Percentiles rank a stretch among this genome's conserved stretches.
Evolutionary conservation across 2,113 vertebrate species (phyloP).

Genomic region (Phyllostomus discolor): DNA sequence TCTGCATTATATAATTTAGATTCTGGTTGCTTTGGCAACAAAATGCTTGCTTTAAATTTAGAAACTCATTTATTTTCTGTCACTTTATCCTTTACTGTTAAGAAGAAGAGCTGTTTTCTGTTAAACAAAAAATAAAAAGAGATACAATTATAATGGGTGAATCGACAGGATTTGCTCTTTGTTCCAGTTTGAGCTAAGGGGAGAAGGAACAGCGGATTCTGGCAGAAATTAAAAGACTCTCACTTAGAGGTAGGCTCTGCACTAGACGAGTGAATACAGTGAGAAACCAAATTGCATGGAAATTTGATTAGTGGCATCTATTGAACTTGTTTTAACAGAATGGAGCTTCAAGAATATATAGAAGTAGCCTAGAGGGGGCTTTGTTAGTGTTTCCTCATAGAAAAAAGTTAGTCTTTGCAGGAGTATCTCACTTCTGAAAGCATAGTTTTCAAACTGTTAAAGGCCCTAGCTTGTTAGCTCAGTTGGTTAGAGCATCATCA

Average conservation of each 20-base stretch:
- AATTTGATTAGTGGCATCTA: neutral
- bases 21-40: conserved; percentile 75
- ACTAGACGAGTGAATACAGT: neutral
- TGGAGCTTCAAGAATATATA: neutral
- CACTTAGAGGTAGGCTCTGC: neutral
- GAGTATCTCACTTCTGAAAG: neutral
- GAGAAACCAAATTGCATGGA: neutral
- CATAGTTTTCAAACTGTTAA: neutral
- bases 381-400: neutral
- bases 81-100: conserved; percentile 74
- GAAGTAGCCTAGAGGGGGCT: neutral
- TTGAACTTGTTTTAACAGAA: neutral
- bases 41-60: conserved; percentile 77
- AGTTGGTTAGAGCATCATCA: too few species aligned
- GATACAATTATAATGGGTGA: conserved; percentile 39
- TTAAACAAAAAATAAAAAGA: conserved; percentile 72
- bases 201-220: neutral
- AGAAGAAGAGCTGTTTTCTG: conserved; percentile 75
- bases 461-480: too few species aligned
- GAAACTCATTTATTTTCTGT: conserved; percentile 80
- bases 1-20: conserved; percentile 75
- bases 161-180: neutral
- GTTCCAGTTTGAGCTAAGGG: conserved; percentile 37
- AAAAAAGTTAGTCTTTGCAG: neutral
- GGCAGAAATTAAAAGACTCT: conserved; percentile 9